Conservation (phyloP, 2,113 vertebrate genomes). For the Platysteira castanea region DNA sequence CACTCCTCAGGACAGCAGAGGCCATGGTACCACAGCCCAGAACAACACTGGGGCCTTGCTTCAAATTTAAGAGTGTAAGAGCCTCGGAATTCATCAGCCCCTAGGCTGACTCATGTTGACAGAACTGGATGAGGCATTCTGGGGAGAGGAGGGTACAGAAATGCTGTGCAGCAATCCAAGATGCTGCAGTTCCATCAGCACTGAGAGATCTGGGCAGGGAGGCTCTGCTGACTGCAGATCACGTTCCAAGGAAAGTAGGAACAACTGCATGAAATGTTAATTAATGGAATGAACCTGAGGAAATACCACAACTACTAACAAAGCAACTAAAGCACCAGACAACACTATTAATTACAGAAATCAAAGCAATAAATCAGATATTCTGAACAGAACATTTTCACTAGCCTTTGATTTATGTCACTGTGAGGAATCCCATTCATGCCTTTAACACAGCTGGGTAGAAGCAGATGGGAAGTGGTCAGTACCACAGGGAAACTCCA, state of each 20-base stretch:
- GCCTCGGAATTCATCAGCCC: background rate
- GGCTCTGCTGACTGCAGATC: background rate
- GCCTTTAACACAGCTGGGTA: background rate
- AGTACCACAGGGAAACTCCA: background rate
- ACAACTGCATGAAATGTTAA: fast-evolving
- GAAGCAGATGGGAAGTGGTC: background rate
- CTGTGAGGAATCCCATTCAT: background rate
- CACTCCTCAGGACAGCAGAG: background rate
- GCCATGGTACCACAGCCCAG: background rate
- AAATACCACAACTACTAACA: background rate
- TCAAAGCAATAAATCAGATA: background rate
- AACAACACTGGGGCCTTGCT: background rate
- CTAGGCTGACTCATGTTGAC: background rate
- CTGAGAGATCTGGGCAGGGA: background rate
- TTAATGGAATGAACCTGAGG: background rate
- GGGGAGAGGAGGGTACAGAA: background rate
- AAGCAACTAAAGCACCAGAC: background rate
- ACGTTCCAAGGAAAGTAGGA: background rate
- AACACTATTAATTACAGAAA: background rate
- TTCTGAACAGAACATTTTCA: background rate
- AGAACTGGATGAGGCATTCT: background rate
- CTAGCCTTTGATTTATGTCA: background rate
- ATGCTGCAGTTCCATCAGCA: background rate
- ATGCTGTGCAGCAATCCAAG: background rate
- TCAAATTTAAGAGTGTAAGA: background rate